A percentile compares a stretch with the other conserved stretches of the same genome.
Evolutionary conservation across 2,888 invertebrate genomes (phyloP).

Genomic region (Phaedon cochleariae): DNA sequence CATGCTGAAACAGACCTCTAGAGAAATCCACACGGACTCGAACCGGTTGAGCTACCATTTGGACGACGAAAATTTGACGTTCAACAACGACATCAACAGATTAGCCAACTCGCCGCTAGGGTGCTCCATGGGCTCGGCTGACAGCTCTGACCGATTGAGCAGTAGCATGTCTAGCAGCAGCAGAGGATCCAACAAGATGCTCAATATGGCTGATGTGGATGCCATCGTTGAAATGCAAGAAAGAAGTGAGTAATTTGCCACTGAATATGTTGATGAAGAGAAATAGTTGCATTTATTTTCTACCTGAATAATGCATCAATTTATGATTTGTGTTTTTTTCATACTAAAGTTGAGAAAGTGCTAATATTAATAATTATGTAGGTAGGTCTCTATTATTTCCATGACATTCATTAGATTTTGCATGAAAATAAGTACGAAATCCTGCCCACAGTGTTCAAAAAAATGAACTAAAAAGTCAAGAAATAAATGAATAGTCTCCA

Average conservation of each 20-base stretch:
- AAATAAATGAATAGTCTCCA: too few species aligned
- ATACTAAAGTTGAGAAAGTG: too few species aligned
- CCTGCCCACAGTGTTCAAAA: too few species aligned
- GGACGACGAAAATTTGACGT: constrained; percentile 37
- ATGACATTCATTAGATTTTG: too few species aligned
- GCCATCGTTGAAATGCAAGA: constrained; percentile 59
- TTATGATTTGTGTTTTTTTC: too few species aligned
- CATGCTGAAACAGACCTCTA: constrained; percentile 39
- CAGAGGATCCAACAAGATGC: constrained; percentile 56
- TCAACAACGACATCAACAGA: constrained; percentile 34
- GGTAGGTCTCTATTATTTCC: too few species aligned
- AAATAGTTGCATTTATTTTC: neutral
- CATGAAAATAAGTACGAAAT: too few species aligned
- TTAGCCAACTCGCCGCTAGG: constrained; percentile 29
- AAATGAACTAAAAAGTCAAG: too few species aligned
- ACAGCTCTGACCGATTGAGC: constrained; percentile 60
- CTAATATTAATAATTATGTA: too few species aligned
- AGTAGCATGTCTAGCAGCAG: constrained; percentile 58
- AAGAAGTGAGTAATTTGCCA: constrained; percentile 53
- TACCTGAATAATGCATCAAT: too few species aligned
- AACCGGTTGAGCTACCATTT: constrained; percentile 42
- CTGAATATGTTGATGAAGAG: too few species aligned
- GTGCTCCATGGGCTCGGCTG: constrained; percentile 56
- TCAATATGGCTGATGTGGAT: constrained; percentile 59
- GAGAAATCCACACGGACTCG: constrained; percentile 31